Evolutionary conservation across 2,797 vertebrate genomes (phyloP).

Genomic region (Avahi laniger): DNA sequence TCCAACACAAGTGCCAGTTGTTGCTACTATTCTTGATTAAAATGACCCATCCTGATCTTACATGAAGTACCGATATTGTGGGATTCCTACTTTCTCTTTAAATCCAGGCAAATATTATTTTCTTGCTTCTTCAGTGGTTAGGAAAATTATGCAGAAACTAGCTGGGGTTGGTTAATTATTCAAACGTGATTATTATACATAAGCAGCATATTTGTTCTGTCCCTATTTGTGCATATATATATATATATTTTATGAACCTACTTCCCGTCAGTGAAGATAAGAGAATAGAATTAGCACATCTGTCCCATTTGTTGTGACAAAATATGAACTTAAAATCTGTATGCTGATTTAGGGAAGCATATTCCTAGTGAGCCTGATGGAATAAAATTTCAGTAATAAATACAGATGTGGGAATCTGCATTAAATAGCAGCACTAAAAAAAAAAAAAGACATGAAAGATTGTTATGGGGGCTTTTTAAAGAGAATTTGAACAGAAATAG

Average conservation of each 20-base stretch:
- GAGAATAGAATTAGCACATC: slow-evolving; percentile 53
- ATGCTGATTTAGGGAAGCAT: slow-evolving; percentile 30
- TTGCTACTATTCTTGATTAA: slow-evolving; percentile 44
- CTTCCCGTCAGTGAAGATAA: not conserved
- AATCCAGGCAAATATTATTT: not conserved
- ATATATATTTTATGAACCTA: slow-evolving; percentile 57
- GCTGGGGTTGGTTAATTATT: slow-evolving; percentile 63
- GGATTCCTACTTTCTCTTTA: not conserved
- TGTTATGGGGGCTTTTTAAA: not conserved
- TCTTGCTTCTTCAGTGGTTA: slow-evolving; percentile 30
- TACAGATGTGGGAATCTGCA: slow-evolving; percentile 30
- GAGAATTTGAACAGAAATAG: slow-evolving; percentile 26
- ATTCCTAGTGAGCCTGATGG: slow-evolving; percentile 33
- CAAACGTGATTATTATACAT: slow-evolving; percentile 60
- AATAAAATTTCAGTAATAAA: slow-evolving; percentile 63
- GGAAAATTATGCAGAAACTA: slow-evolving; percentile 59
- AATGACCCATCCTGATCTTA: slow-evolving; percentile 12
- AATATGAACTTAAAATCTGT: slow-evolving; percentile 61
- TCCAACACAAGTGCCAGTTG: not conserved
- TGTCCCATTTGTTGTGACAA: slow-evolving; percentile 65
- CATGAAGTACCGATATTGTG: not conserved
- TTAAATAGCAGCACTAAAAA: slow-evolving; percentile 23
- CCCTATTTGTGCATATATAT: slow-evolving; percentile 62
- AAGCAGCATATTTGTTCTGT: slow-evolving; percentile 59
- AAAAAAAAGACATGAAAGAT: not conserved